Evolutionary conservation across 2,888 invertebrate species (phyloP).

Genomic region (Patella ulyssiponensis): DNA sequence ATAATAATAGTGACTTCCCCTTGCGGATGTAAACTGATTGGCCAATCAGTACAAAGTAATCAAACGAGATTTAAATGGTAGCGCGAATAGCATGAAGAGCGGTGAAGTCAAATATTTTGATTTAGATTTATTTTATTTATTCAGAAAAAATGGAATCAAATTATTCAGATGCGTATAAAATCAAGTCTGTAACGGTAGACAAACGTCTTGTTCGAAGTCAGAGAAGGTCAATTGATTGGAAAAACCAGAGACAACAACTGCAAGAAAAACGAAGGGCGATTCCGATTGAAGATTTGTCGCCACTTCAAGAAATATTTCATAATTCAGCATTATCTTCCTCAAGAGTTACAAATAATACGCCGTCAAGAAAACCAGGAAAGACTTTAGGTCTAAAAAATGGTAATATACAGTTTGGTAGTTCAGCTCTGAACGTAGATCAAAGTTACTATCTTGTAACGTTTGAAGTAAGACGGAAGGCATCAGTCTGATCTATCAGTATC

Average conservation of each 20-base stretch:
- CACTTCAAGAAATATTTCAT: constrained; percentile 46
- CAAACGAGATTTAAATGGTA: no score
- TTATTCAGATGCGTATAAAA: constrained; percentile 29
- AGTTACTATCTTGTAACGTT: no score
- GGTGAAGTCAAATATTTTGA: no score
- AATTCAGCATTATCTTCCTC: constrained; percentile 1
- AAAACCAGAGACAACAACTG: constrained; percentile 45
- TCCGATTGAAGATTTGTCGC: constrained; percentile 54
- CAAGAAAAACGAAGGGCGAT: constrained; percentile 51
- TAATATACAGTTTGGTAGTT: no score
- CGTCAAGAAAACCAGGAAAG: constrained; percentile 14
- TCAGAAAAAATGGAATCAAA: constrained; percentile 5
- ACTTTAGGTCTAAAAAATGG: constrained; percentile 8
- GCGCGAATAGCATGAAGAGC: no score
- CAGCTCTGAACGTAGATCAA: no score
- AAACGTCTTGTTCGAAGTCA: constrained; percentile 40
- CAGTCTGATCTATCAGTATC: no score
- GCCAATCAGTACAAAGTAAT: no score
- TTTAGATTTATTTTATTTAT: no score
- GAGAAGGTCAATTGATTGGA: constrained; percentile 54
- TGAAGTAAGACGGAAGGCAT: no score
- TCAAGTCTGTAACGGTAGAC: constrained; percentile 21
- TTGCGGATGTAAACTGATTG: no score
- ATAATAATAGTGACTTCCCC: no score
- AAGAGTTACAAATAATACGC: background rate